Evolutionary conservation across 2,888 invertebrate species (phyloP).

Genomic region (Microdon myrmicae): DNA sequence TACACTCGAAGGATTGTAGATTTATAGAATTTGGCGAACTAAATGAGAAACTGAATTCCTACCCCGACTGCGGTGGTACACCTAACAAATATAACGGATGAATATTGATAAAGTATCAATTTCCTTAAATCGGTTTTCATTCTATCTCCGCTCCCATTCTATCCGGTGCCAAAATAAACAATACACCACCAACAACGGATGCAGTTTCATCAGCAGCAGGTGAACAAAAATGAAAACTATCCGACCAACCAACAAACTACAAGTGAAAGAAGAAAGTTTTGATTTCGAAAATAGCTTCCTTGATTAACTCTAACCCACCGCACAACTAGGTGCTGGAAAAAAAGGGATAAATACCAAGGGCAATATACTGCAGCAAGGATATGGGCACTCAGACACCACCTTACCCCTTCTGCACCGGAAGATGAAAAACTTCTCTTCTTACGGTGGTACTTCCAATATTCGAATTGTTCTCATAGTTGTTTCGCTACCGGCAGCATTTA

Average conservation of each 20-base stretch:
- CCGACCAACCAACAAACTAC: conserved; percentile 2
- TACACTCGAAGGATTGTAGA: conserved; percentile 23
- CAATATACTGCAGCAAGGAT: conserved; percentile 10
- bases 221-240: neutral
- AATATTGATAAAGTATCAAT: conserved; percentile 50
- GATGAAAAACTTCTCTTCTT: conserved; percentile 33
- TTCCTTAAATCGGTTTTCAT: conserved; percentile 34
- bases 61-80: neutral
- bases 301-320: conserved; percentile 41
- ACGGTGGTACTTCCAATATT: conserved; percentile 32
- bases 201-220: neutral
- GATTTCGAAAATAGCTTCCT: conserved; percentile 45
- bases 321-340: conserved; percentile 5
- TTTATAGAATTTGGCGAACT: conserved; percentile 30
- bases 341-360: neutral
- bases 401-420: conserved; percentile 19
- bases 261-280: conserved; percentile 35
- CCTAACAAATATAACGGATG: conserved; percentile 30
- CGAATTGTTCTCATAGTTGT: conserved; percentile 15
- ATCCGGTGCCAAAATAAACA: conserved; percentile 32
- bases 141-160: neutral
- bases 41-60: conserved; percentile 9
- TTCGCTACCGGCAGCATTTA: neutral
- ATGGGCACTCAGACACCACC: too few relatives aligned
- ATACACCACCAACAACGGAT: conserved; percentile 21